phyloP scores from a whole-genome alignment of 2,888 invertebrate species.

The Cephonodes hylas region DNA sequence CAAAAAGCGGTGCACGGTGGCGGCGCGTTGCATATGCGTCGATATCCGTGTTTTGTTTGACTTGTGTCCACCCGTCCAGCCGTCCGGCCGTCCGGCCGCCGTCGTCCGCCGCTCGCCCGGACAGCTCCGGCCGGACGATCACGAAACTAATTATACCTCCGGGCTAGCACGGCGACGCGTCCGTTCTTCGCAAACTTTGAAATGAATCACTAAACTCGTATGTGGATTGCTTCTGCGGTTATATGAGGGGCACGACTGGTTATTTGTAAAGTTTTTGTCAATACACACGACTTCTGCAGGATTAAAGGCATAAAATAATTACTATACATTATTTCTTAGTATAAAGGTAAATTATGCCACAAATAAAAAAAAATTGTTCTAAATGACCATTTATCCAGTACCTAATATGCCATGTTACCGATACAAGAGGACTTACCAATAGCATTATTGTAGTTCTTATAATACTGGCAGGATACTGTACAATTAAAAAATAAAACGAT shows the following conservation, averaged over 20 bases:
- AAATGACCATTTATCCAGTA: no score
- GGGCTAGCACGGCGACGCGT: constrained; percentile 49
- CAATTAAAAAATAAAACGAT: neutral
- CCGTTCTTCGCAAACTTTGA: constrained; percentile 59
- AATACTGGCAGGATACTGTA: neutral
- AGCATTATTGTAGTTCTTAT: no score
- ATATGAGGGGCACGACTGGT: neutral
- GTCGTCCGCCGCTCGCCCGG: constrained; percentile 18
- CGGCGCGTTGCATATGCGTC: constrained; percentile 35
- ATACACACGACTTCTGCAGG: neutral
- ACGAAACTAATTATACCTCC: constrained; percentile 72
- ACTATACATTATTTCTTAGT: no score
- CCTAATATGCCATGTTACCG: no score
- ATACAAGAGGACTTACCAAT: no score
- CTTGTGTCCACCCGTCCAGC: constrained; percentile 49
- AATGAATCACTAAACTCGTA: constrained; percentile 50
- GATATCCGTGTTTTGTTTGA: constrained; percentile 65
- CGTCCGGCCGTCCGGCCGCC: constrained; percentile 29
- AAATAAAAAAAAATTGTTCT: no score
- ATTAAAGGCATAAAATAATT: neutral
- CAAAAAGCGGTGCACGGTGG: constrained; percentile 11
- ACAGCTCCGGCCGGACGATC: constrained; percentile 38
- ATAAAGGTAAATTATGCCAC: neutral
- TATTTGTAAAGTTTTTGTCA: constrained; percentile 14
- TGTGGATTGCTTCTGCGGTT: constrained; percentile 32